phyloP scores from a whole-genome alignment of 2,113 vertebrate species.

The Micromys minutus region DNA sequence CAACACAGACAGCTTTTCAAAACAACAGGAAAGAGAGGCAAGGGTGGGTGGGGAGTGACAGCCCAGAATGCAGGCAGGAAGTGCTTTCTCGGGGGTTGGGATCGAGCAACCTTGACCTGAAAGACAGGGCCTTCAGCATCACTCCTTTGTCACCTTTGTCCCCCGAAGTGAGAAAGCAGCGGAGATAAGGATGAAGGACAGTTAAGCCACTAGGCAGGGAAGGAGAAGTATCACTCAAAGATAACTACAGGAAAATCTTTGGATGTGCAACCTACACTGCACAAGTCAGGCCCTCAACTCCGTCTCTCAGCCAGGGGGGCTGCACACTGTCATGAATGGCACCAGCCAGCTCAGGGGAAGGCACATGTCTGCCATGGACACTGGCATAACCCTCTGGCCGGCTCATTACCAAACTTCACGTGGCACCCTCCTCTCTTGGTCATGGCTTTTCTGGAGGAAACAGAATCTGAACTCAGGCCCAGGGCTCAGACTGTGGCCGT shows the following conservation, averaged over 20 bases:
- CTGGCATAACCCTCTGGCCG: background rate
- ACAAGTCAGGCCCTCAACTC: background rate
- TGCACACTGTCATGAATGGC: background rate
- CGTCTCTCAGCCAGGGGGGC: background rate
- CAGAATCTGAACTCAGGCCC: background rate
- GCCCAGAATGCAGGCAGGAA: background rate
- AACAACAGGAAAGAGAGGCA: slow-evolving; percentile 57
- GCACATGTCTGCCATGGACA: background rate
- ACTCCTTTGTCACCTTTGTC: background rate
- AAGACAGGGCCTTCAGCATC: background rate
- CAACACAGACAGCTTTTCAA: background rate
- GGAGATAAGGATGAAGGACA: background rate
- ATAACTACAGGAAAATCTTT: rapidly evolving
- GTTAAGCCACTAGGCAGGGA: rapidly evolving
- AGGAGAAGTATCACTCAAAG: background rate
- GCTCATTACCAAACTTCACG: background rate
- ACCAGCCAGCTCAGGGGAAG: too few species aligned
- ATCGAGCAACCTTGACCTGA: background rate
- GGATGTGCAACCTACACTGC: rapidly evolving
- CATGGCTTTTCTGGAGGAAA: background rate
- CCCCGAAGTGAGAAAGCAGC: background rate
- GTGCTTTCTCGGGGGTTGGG: background rate
- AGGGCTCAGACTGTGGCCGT: background rate
- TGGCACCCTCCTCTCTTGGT: background rate
- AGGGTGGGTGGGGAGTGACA: background rate